Evolutionary conservation across 2,888 invertebrate species (phyloP).

Genomic region (Apamea anceps): DNA sequence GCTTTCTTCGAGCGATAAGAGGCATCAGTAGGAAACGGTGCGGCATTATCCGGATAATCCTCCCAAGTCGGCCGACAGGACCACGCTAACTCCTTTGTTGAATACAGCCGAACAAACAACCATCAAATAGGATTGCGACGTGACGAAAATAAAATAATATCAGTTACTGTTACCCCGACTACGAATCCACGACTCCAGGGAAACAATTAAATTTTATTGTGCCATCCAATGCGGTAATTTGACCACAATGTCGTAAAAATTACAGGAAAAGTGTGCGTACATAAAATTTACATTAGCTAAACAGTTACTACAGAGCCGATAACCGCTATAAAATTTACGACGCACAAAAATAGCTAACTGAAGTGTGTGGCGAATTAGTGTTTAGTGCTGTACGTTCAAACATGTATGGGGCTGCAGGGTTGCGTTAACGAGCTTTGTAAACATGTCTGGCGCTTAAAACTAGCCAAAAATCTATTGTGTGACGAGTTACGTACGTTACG

Average conservation of each 20-base stretch:
- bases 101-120: conserved; percentile 72
- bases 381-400: conserved; percentile 55
- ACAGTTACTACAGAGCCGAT: conserved; percentile 62
- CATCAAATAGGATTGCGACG: conserved; percentile 69
- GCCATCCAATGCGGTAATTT: conserved; percentile 44
- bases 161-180: conserved; percentile 28
- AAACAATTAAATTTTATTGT: conserved; percentile 50
- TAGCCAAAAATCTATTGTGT: conserved; percentile 66
- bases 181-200: conserved; percentile 33
- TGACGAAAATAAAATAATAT: conserved; percentile 57
- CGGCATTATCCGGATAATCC: conserved; percentile 85
- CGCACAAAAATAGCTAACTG: conserved; percentile 64
- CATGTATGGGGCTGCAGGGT: conserved; percentile 49
- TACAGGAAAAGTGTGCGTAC: conserved; percentile 57
- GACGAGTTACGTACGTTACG: conserved; percentile 68
- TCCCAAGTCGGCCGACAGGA: conserved; percentile 76
- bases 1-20: conserved; percentile 74
- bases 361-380: conserved; percentile 60
- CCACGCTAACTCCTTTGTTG: conserved; percentile 74
- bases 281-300: conserved; percentile 60
- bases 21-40: conserved; percentile 76
- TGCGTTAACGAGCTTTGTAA: conserved; percentile 55
- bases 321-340: conserved; percentile 62
- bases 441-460: conserved; percentile 66
- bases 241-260: conserved; percentile 57